Conservation (phyloP, 2,113 vertebrate genomes). For the Ursus arctos region DNA sequence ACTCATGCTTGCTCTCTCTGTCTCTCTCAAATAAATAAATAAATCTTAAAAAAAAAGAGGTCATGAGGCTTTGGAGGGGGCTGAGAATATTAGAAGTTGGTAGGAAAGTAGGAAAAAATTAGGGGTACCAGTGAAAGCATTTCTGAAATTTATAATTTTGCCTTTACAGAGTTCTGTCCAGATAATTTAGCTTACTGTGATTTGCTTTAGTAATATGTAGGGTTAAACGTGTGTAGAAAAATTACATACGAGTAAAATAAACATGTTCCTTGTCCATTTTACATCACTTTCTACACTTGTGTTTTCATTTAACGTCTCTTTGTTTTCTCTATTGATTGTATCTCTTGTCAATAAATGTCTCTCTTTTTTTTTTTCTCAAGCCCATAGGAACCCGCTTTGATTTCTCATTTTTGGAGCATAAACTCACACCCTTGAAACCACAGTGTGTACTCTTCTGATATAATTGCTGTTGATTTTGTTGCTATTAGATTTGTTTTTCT, state of each 20-base stretch:
- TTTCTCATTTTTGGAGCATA: conserved; percentile 34
- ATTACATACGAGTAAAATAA: not conserved
- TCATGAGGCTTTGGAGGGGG: not conserved
- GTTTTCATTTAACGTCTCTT: not conserved
- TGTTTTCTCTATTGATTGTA: conserved; percentile 12
- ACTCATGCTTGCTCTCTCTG: not conserved
- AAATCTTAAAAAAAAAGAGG: not conserved
- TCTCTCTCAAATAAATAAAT: not conserved
- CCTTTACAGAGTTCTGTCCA: not conserved
- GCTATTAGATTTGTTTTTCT: conserved; percentile 38
- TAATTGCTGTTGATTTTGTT: conserved; percentile 16
- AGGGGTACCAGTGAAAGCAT: not conserved
- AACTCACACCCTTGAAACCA: conserved; percentile 9
- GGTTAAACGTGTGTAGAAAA: not conserved
- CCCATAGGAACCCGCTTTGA: not conserved
- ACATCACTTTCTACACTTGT: not conserved
- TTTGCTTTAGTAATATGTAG: not conserved
- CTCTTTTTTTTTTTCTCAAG: not conserved
- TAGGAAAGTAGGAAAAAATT: not conserved
- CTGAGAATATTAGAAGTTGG: not conserved
- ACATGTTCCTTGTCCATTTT: not conserved
- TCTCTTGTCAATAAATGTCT: conserved; percentile 34
- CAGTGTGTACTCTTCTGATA: not conserved
- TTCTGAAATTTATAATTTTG: not conserved
- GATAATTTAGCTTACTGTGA: not conserved